phyloP scores from a whole-genome alignment of 2,888 invertebrate genomes.

The Cartodere bifasciata region DNA sequence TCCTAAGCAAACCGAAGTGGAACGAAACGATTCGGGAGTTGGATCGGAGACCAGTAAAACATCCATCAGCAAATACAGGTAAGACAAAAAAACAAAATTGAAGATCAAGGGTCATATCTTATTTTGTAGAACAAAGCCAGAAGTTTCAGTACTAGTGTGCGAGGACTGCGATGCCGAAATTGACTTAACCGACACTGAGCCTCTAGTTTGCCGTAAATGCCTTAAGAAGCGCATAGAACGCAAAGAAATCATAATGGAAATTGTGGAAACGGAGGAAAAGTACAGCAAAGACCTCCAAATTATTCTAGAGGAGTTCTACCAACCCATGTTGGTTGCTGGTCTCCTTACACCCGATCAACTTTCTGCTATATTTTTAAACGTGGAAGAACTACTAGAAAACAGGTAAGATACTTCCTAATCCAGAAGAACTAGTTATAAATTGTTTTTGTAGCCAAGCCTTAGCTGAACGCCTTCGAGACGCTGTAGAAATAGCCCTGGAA shows the following conservation, averaged over 20 bases:
- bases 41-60: constrained; percentile 86
- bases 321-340: constrained; percentile 87
- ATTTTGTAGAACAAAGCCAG: constrained; percentile 54
- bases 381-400: constrained; percentile 82
- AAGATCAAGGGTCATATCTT: too few relatives aligned
- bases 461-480: constrained; percentile 74
- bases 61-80: constrained; percentile 62
- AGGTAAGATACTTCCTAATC: too few relatives aligned
- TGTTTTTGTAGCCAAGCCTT: constrained; percentile 75
- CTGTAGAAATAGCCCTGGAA: constrained; percentile 72
- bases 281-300: constrained; percentile 88
- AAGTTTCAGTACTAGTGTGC: constrained; percentile 39
- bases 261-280: constrained; percentile 91
- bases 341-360: constrained; percentile 83
- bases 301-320: constrained; percentile 83
- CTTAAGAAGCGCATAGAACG: constrained; percentile 77
- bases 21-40: constrained; percentile 85
- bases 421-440: too few relatives aligned
- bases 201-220: constrained; percentile 78
- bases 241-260: constrained; percentile 89
- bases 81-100: too few relatives aligned
- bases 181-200: constrained; percentile 67
- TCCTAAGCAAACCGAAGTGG: constrained; percentile 63
- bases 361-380: constrained; percentile 84
- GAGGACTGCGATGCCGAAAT: constrained; percentile 79